Percentiles rank a stretch among this genome's conserved stretches.
Conservation (phyloP, 2,113 vertebrate genomes). For the Bos javanicus region DNA sequence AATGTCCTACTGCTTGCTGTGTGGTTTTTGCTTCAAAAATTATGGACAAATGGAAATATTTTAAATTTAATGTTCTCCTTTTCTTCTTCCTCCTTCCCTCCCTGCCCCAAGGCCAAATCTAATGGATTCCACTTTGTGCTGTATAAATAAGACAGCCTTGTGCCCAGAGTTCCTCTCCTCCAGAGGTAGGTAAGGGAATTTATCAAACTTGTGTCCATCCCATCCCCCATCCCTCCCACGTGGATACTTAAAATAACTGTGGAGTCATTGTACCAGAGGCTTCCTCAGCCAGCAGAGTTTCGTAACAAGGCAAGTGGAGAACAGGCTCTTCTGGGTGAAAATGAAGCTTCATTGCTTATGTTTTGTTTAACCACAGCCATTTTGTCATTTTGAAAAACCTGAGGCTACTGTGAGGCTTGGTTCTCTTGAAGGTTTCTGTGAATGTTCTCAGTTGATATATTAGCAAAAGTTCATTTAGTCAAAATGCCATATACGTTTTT, state of each 20-base stretch:
- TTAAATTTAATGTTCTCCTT: conserved; percentile 31
- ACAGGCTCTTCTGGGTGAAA: conserved; percentile 45
- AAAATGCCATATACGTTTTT: conserved; percentile 45
- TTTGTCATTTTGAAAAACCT: conserved; percentile 47
- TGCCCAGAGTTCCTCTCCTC: conserved; percentile 43
- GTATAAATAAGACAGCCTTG: conserved; percentile 31
- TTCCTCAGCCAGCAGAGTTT: conserved; percentile 52
- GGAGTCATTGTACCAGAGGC: conserved; percentile 60
- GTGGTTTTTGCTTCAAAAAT: conserved; percentile 26
- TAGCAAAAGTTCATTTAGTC: conserved; percentile 22
- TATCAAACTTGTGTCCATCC: conserved; percentile 59
- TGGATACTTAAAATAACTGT: conserved; percentile 65
- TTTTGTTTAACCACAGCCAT: conserved; percentile 51
- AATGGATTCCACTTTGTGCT: conserved; percentile 43
- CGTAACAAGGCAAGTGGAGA: conserved; percentile 47
- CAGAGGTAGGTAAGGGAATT: conserved; percentile 55
- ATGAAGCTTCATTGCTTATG: conserved; percentile 30
- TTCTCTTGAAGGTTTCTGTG: conserved; percentile 35
- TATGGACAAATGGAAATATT: conserved; percentile 26
- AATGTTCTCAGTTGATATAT: conserved; percentile 27
- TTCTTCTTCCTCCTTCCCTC: neutral
- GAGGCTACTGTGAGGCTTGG: conserved; percentile 18
- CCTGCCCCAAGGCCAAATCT: conserved; percentile 23
- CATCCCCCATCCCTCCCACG: conserved; percentile 57
- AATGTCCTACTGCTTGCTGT: neutral